Evolutionary conservation across 2,888 invertebrate genomes (phyloP).

Genomic region (Drosophila birchii): DNA sequence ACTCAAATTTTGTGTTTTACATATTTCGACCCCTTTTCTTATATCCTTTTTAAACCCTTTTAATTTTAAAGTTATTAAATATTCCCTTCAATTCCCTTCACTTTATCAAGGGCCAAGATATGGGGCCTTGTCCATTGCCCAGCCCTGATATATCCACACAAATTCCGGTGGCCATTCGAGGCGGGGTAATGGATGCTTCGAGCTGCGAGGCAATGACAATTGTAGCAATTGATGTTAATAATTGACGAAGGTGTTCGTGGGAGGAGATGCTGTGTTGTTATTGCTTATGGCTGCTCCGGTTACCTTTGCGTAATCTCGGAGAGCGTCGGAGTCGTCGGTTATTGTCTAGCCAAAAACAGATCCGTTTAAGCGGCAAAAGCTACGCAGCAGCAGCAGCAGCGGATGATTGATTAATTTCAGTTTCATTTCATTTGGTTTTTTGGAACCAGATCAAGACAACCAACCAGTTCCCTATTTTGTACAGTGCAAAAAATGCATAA

Average conservation of each 20-base stretch:
- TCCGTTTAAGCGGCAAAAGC: slow-evolving; percentile 72
- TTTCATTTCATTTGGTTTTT: slow-evolving; percentile 70
- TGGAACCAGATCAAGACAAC: slow-evolving; percentile 45
- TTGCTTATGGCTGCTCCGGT: slow-evolving; percentile 39
- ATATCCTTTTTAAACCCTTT: background rate
- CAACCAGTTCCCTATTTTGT: slow-evolving; percentile 28
- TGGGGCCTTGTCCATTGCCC: slow-evolving; percentile 1
- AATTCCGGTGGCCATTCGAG: slow-evolving; percentile 11
- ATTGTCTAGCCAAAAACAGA: slow-evolving; percentile 69
- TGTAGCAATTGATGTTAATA: slow-evolving; percentile 83
- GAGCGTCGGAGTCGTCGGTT: slow-evolving; percentile 20
- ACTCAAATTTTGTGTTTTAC: accelerated
- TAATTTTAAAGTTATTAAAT: background rate
- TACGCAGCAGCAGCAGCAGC: slow-evolving; percentile 26
- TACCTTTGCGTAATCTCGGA: slow-evolving; percentile 79
- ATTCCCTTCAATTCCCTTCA: slow-evolving; percentile 2
- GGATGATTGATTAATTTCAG: slow-evolving; percentile 83
- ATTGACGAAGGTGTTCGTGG: slow-evolving; percentile 79
- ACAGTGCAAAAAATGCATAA: background rate
- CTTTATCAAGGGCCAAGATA: slow-evolving; percentile 13
- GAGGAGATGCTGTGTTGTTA: slow-evolving; percentile 52
- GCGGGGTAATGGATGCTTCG: slow-evolving; percentile 53
- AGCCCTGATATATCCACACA: slow-evolving; percentile 21
- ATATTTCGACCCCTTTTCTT: background rate
- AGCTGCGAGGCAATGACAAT: slow-evolving; percentile 73